A percentile compares a stretch with the other conserved stretches of the same genome.
These are phyloP conservation scores for Hemaris fuciformis DNA, from an alignment of 2,888 invertebrate genomes.

Conservation along the genomic window DNA sequence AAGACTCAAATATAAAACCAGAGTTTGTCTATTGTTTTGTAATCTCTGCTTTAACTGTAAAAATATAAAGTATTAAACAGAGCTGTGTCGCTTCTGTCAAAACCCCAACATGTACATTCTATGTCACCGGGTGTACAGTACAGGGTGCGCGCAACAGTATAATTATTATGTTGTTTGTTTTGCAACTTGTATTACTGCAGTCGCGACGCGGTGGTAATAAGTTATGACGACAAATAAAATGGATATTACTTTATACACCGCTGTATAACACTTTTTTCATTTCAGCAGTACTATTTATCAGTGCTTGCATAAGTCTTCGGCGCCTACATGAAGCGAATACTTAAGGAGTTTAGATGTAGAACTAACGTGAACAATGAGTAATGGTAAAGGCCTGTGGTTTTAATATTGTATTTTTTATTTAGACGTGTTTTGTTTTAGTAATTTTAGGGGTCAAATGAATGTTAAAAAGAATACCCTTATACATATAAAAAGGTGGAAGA, in stretches of 20 bases:
- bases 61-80: neutral
- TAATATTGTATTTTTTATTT: too few species aligned
- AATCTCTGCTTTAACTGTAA: neutral
- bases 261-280: neutral
- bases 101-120: neutral
- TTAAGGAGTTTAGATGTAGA: too few species aligned
- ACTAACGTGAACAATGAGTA: too few species aligned
- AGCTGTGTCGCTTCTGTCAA: neutral
- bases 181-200: constrained; percentile 40
- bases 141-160: constrained; percentile 35
- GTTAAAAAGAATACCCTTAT: too few species aligned
- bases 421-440: too few species aligned
- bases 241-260: neutral
- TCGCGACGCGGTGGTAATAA: neutral
- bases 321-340: too few species aligned
- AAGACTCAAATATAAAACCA: too few species aligned
- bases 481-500: too few species aligned
- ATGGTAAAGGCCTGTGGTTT: too few species aligned
- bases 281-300: neutral
- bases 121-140: neutral
- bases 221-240: neutral
- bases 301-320: neutral
- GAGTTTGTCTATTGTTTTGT: too few species aligned
- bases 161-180: constrained; percentile 55
- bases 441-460: too few species aligned